A percentile compares a stretch with the other conserved stretches of the same genome.
Conservation (phyloP, 2,797 vertebrate genomes). For the Sebastes kiyomatsui region DNA sequence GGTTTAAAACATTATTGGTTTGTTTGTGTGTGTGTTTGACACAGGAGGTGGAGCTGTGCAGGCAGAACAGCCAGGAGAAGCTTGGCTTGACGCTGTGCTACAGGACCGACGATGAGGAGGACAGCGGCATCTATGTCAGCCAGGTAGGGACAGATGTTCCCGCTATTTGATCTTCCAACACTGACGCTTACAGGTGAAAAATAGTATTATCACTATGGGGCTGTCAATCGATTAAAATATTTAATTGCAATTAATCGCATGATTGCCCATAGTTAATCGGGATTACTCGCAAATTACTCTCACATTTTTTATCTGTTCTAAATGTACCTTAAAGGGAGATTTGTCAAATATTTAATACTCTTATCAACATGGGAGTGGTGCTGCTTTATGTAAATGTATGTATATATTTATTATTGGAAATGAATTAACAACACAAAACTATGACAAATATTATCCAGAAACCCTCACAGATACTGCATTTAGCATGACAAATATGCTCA, state of each 20-base stretch:
- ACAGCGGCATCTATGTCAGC: conserved; percentile 93
- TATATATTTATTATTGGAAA: too few species aligned
- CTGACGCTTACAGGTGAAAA: background rate
- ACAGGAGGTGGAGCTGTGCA: conserved; percentile 93
- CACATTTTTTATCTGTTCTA: background rate
- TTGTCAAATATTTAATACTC: background rate
- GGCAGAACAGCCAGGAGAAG: conserved; percentile 92
- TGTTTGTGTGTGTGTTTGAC: conserved; percentile 19
- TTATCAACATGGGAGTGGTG: background rate
- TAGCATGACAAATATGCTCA: too few species aligned
- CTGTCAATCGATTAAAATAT: background rate
- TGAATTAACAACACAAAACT: fast-evolving
- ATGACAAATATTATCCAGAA: too few species aligned
- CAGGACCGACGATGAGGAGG: conserved; percentile 95
- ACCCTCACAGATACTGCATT: too few species aligned
- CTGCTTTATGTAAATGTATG: too few species aligned
- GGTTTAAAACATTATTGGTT: background rate
- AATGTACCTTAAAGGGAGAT: background rate
- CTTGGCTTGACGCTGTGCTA: conserved; percentile 96
- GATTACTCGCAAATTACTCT: background rate
- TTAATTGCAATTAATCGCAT: background rate
- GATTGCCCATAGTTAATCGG: background rate
- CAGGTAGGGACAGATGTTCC: conserved; percentile 79
- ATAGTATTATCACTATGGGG: background rate
- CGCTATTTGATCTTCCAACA: background rate